These are phyloP conservation scores for Lucinisca nassula DNA, from an alignment of 2,888 invertebrate genomes.

Conservation along the genomic window DNA sequence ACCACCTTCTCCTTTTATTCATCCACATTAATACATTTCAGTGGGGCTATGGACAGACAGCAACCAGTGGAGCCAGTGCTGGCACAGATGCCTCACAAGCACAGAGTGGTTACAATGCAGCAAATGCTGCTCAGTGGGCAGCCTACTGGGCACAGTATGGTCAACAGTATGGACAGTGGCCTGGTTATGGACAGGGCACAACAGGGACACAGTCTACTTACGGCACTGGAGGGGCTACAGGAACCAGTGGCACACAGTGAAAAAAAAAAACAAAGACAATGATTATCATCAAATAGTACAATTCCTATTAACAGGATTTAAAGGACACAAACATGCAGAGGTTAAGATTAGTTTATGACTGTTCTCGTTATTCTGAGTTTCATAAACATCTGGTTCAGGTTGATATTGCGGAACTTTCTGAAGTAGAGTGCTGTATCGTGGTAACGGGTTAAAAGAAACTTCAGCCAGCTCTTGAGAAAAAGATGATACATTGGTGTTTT, in stretches of 20 bases:
- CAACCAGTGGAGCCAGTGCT: slow-evolving; percentile 33
- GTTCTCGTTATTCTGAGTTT: too few relatives aligned
- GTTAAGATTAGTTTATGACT: background rate
- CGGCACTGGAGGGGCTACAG: background rate
- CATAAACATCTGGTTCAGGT: too few relatives aligned
- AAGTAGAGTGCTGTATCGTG: too few relatives aligned
- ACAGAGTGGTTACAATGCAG: slow-evolving; percentile 51
- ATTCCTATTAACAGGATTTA: too few relatives aligned
- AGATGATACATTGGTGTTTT: too few relatives aligned
- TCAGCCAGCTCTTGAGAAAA: too few relatives aligned
- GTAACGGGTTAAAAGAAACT: too few relatives aligned
- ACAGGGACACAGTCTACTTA: background rate
- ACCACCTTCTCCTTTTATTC: too few relatives aligned
- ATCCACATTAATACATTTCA: too few relatives aligned
- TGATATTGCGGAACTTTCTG: too few relatives aligned
- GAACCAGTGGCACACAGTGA: background rate
- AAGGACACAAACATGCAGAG: background rate
- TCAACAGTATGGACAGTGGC: slow-evolving; percentile 62
- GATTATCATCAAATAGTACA: too few relatives aligned
- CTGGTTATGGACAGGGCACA: background rate
- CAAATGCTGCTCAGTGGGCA: slow-evolving; percentile 18
- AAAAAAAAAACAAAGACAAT: too few relatives aligned
- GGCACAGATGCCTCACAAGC: slow-evolving; percentile 13
- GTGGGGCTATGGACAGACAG: background rate
- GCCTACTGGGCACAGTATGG: slow-evolving; percentile 64